Evolutionary conservation across 2,113 vertebrate genomes (phyloP).

Genomic region (Scolopax mira): DNA sequence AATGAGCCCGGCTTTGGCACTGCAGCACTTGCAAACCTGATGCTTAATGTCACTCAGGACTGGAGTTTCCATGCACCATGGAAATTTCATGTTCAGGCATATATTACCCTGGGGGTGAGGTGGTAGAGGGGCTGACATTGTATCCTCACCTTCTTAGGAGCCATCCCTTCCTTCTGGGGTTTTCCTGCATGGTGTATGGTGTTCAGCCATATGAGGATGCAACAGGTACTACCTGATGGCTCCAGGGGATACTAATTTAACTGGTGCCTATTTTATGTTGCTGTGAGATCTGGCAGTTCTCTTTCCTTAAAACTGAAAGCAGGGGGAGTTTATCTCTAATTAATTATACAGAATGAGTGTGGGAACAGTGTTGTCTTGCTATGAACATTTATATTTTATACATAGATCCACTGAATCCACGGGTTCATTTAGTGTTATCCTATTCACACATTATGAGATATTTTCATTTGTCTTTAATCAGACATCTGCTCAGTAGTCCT

Average conservation of each 20-base stretch:
- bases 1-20: not conserved
- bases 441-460: not conserved
- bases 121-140: not conserved
- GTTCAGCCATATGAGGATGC: not conserved
- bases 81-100: not conserved
- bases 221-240: not conserved
- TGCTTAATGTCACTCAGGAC: not conserved
- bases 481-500: not conserved
- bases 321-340: not conserved
- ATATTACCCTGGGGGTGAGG: not conserved
- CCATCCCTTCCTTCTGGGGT: not conserved
- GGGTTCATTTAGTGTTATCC: not conserved
- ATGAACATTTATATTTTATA: not conserved
- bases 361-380: not conserved
- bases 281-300: not conserved
- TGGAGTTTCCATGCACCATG: not conserved
- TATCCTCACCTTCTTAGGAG: not conserved
- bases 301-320: not conserved
- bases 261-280: not conserved
- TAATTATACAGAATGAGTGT: not conserved
- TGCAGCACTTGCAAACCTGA: not conserved
- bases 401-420: not conserved
- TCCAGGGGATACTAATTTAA: not conserved
- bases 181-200: accelerated
- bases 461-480: constrained; percentile 11